Percentiles rank a stretch among this genome's conserved stretches.
phyloP scores from a whole-genome alignment of 2,888 invertebrate genomes.

The Cryptus viduatorius region DNA sequence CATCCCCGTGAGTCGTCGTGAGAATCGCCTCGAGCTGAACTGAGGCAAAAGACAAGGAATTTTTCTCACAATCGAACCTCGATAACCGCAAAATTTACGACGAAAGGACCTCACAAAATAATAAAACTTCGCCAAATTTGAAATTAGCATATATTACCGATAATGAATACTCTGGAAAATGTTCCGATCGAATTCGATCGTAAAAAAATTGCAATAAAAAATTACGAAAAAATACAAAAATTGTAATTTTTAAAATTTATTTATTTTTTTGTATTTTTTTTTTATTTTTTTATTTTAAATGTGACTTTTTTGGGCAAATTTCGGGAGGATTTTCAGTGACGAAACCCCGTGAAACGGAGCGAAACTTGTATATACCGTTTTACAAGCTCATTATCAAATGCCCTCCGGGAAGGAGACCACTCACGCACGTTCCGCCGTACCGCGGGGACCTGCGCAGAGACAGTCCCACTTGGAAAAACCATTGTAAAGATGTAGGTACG shows the following conservation, averaged over 20 bases:
- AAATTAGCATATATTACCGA: background rate
- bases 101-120: slow-evolving; percentile 47
- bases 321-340: background rate
- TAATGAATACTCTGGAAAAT: background rate
- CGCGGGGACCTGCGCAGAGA: background rate
- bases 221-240: too few relatives aligned
- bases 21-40: background rate
- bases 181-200: background rate
- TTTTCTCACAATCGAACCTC: background rate
- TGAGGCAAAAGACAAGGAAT: background rate
- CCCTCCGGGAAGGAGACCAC: slow-evolving; percentile 41
- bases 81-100: background rate
- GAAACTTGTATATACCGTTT: slow-evolving; percentile 25
- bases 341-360: background rate
- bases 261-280: too few relatives aligned
- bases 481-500: slow-evolving; percentile 48
- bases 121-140: slow-evolving; percentile 33
- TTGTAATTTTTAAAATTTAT: too few relatives aligned
- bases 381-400: slow-evolving; percentile 55
- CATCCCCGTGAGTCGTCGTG: background rate
- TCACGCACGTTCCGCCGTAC: slow-evolving; percentile 58
- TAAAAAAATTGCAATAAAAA: too few relatives aligned
- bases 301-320: background rate
- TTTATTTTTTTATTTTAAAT: too few relatives aligned
- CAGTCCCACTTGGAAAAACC: slow-evolving; percentile 35